Conservation (phyloP, 2,888 invertebrate species). For the Bombylius major region DNA sequence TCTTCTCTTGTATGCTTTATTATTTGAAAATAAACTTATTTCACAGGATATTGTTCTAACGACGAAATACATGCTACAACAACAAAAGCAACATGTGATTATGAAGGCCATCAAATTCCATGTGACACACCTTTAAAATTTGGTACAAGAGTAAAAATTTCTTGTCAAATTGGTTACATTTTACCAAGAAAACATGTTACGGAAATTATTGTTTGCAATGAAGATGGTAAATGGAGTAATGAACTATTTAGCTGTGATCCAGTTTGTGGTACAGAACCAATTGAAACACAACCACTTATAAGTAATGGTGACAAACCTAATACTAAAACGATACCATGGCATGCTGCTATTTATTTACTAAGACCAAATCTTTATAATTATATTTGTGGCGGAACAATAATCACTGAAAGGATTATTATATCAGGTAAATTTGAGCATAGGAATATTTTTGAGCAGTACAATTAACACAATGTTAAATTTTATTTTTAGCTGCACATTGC, state of each 20-base stretch:
- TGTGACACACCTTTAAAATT: slow-evolving; percentile 11
- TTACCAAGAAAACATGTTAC: not conserved
- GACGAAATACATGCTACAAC: not conserved
- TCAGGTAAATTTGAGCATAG: slow-evolving; percentile 14
- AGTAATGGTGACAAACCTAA: slow-evolving; percentile 6
- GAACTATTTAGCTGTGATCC: slow-evolving; percentile 19
- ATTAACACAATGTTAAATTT: too few species aligned
- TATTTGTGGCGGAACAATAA: slow-evolving; percentile 22
- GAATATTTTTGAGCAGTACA: not conserved
- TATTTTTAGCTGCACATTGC: slow-evolving; percentile 16
- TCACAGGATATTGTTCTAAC: not conserved
- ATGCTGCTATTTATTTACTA: slow-evolving; percentile 21
- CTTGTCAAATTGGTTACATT: slow-evolving; percentile 10
- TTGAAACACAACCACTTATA: slow-evolving; percentile 9
- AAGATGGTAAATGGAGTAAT: slow-evolving; percentile 21
- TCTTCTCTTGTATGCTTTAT: too few species aligned
- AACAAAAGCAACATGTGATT: slow-evolving; percentile 9
- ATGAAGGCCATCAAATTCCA: slow-evolving; percentile 3
- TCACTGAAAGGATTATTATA: slow-evolving; percentile 20
- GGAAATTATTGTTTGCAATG: slow-evolving; percentile 15
- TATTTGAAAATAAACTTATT: too few species aligned
- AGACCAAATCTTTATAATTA: slow-evolving; percentile 7
- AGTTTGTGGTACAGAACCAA: slow-evolving; percentile 19
- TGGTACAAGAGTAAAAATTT: slow-evolving; percentile 13
- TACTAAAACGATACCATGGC: slow-evolving; percentile 22